These are phyloP conservation scores for Ceratosolen fusciceps DNA, from an alignment of 1,140 invertebrate species.

Conservation along the genomic window DNA sequence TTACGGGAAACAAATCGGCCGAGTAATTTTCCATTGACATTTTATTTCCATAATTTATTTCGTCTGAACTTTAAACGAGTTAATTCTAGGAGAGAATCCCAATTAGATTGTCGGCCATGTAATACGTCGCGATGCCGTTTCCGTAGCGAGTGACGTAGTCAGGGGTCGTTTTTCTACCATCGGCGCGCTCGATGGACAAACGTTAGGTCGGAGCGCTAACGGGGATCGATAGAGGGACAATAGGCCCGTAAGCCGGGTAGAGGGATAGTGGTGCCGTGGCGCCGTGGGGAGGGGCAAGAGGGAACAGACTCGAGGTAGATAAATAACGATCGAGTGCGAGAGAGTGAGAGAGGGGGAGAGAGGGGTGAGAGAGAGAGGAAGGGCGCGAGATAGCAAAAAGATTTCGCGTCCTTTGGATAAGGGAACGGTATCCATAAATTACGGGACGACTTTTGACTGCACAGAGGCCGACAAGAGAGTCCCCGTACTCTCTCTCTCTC, in stretches of 20 bases:
- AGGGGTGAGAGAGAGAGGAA: neutral
- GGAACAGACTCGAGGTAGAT: too few relatives aligned
- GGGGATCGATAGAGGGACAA: slow-evolving; percentile 64
- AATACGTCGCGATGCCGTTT: too few relatives aligned
- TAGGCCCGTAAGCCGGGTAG: slow-evolving; percentile 69
- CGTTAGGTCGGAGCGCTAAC: slow-evolving; percentile 58
- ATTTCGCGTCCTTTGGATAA: slow-evolving; percentile 71
- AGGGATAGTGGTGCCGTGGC: too few relatives aligned
- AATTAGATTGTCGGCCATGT: too few relatives aligned
- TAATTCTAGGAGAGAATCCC: too few relatives aligned
- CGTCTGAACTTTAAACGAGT: too few relatives aligned
- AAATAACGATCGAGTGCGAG: too few relatives aligned
- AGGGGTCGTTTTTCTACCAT: slow-evolving; percentile 26
- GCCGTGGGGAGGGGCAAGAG: too few relatives aligned
- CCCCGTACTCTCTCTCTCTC: slow-evolving; percentile 45
- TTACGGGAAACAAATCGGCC: too few relatives aligned
- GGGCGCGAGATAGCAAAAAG: slow-evolving; percentile 41
- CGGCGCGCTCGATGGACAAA: slow-evolving; percentile 57
- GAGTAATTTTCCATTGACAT: too few relatives aligned
- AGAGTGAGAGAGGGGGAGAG: slow-evolving; percentile 52
- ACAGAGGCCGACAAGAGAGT: slow-evolving; percentile 65
- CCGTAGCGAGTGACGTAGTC: too few relatives aligned
- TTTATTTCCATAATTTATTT: too few relatives aligned
- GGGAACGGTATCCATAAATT: slow-evolving; percentile 72
- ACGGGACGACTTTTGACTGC: slow-evolving; percentile 68